Conservation (phyloP, 2,797 vertebrate genomes). For the Nannoperca obscura region DNA sequence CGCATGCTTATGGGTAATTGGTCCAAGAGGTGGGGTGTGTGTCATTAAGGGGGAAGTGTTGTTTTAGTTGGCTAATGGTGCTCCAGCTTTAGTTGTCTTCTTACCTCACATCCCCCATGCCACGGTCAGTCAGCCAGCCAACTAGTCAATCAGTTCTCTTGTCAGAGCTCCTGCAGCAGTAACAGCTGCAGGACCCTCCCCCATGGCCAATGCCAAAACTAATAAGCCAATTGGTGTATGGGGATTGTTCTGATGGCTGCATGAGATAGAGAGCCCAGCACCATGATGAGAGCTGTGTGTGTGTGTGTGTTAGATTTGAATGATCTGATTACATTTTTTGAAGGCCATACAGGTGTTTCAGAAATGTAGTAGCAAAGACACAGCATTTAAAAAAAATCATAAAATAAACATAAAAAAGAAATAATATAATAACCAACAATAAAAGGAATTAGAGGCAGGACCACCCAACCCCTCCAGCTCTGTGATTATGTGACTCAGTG, state of each 20-base stretch:
- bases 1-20: conserved; percentile 56
- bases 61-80: conserved; percentile 72
- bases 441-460: too few species aligned
- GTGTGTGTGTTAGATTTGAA: conserved; percentile 11
- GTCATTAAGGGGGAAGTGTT: conserved; percentile 49
- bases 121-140: conserved; percentile 32
- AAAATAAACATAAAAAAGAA: too few species aligned
- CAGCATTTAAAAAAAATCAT: too few species aligned
- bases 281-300: conserved; percentile 19
- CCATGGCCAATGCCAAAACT: conserved; percentile 68
- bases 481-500: too few species aligned
- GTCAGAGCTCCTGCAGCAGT: conserved; percentile 50
- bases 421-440: too few species aligned
- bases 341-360: not conserved
- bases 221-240: conserved; percentile 78
- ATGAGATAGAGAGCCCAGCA: conserved; percentile 45
- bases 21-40: conserved; percentile 34
- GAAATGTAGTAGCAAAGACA: not conserved
- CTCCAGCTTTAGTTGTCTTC: conserved; percentile 39
- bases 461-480: too few species aligned
- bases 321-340: conserved; percentile 1
- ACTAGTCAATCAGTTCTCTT: conserved; percentile 55
- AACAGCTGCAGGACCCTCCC: conserved; percentile 58
- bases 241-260: conserved; percentile 65
- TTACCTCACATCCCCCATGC: conserved; percentile 41